These are phyloP conservation scores for Chromoteleia sp. DNA, from an alignment of 2,888 invertebrate species.

Conservation along the genomic window DNA sequence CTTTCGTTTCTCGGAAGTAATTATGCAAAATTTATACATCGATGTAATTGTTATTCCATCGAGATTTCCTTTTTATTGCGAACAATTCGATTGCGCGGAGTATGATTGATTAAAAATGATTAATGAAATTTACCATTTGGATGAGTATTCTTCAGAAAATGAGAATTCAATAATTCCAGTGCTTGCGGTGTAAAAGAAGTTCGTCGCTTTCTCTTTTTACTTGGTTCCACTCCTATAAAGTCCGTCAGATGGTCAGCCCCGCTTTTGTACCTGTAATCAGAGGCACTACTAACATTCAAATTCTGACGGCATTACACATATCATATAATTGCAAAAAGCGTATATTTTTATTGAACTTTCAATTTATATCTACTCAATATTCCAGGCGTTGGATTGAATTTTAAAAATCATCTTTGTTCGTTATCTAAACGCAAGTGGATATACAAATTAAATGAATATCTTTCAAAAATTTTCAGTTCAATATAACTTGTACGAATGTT, in stretches of 20 bases:
- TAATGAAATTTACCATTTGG: constrained; percentile 92
- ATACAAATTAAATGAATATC: no score
- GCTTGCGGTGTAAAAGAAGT: constrained; percentile 99
- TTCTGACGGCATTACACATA: constrained; percentile 73
- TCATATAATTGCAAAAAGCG: constrained; percentile 1
- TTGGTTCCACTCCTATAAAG: constrained; percentile 98
- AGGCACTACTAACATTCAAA: constrained; percentile 82
- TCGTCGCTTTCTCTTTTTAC: constrained; percentile 97
- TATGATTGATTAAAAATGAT: constrained; percentile 55
- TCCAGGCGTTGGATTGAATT: no score
- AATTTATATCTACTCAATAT: no score
- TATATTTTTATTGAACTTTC: no score
- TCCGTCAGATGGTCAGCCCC: constrained; percentile 97
- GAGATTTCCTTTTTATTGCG: constrained; percentile 31
- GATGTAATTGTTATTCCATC: constrained; percentile 25
- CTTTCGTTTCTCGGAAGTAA: constrained; percentile 2
- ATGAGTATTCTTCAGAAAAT: constrained; percentile 98
- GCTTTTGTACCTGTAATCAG: constrained; percentile 92
- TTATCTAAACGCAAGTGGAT: no score
- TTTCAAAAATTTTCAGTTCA: no score
- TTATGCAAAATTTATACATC: constrained; percentile 32
- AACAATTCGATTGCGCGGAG: constrained; percentile 36
- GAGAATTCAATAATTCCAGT: constrained; percentile 95
- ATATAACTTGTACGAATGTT: no score
- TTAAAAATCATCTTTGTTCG: no score